phyloP scores from a whole-genome alignment of 2,113 vertebrate genomes.

The Phaetusa simplex region DNA sequence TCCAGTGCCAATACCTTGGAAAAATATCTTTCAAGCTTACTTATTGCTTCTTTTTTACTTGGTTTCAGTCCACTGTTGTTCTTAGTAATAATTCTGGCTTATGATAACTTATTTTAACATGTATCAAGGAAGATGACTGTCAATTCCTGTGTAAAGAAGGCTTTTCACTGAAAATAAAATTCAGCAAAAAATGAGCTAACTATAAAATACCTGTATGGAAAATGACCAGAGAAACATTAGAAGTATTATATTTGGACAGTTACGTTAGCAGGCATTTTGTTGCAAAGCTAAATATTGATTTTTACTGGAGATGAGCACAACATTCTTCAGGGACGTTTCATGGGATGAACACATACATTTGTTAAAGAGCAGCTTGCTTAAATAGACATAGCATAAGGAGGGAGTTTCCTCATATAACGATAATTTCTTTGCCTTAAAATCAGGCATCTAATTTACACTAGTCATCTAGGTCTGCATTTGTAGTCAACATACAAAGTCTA shows the following conservation, averaged over 20 bases:
- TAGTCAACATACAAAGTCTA: background rate
- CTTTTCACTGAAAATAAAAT: too few species aligned
- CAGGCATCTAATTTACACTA: background rate
- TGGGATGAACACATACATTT: background rate
- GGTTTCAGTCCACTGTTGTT: background rate
- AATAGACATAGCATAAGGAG: background rate
- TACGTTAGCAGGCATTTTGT: background rate
- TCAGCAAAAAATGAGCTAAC: conserved; percentile 6
- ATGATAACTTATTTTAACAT: conserved; percentile 37
- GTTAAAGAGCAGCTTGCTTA: background rate
- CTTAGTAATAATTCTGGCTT: conserved; percentile 23
- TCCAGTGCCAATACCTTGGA: background rate
- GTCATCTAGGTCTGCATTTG: background rate
- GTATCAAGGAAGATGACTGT: background rate
- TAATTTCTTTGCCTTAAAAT: background rate
- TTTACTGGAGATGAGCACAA: background rate
- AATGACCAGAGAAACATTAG: background rate
- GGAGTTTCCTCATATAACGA: background rate
- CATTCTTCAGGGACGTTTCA: background rate
- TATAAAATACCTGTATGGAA: background rate
- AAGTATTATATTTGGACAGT: background rate
- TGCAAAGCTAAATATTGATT: background rate
- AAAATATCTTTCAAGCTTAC: conserved; percentile 28
- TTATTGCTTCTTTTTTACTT: conserved; percentile 28
- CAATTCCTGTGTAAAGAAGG: background rate